Conservation (phyloP, 2,113 vertebrate species). For the Sprattus sprattus region DNA sequence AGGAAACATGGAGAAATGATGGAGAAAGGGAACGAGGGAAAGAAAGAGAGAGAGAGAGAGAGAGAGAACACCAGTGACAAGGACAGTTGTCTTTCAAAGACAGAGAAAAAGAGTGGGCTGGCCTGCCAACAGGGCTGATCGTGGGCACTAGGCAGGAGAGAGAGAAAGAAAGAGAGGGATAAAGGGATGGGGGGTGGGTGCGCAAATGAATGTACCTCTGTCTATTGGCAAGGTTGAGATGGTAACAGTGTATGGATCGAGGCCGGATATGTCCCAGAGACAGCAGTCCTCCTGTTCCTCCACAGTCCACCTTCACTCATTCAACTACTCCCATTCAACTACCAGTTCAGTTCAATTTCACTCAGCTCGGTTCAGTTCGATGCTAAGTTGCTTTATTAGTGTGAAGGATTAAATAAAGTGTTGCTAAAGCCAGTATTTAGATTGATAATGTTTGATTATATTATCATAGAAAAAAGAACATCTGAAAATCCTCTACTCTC, state of each 20-base stretch:
- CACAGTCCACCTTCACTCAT: background rate
- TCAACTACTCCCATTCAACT: background rate
- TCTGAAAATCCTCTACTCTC: background rate
- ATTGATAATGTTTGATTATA: background rate
- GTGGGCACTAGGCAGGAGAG: background rate
- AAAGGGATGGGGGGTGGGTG: background rate
- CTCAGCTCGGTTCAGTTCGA: background rate
- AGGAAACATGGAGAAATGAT: background rate
- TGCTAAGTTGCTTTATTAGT: background rate
- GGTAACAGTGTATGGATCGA: no score
- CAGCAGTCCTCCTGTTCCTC: background rate
- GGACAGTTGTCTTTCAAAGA: slow-evolving; percentile 26
- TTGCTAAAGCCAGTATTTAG: background rate
- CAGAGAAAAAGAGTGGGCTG: slow-evolving; percentile 2
- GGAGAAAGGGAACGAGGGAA: background rate
- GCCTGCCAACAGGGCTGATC: slow-evolving; percentile 14
- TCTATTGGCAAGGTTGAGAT: background rate
- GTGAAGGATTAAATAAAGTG: background rate
- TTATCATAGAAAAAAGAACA: background rate
- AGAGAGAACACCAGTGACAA: slow-evolving; percentile 9
- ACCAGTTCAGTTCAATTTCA: background rate
- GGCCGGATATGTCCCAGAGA: background rate
- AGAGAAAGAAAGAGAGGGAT: background rate
- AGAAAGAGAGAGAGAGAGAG: background rate
- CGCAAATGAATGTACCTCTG: background rate